Percentiles rank a stretch among this genome's conserved stretches.
These are phyloP conservation scores for Amblyteles armatorius DNA, from an alignment of 2,888 invertebrate species.

Conservation along the genomic window DNA sequence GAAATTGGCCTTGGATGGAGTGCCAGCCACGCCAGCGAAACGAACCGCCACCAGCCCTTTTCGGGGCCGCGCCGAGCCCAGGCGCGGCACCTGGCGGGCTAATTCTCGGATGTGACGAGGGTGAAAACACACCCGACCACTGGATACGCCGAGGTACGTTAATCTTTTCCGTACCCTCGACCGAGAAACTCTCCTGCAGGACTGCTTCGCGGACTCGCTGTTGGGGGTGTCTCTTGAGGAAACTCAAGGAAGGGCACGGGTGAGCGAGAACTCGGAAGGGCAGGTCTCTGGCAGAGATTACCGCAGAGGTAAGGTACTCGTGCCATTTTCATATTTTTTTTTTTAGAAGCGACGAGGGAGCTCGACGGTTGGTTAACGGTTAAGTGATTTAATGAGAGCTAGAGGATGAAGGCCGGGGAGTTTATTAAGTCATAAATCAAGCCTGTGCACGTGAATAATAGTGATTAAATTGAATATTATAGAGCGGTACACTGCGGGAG, in stretches of 20 bases:
- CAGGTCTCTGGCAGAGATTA: conserved; percentile 54
- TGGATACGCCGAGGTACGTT: conserved; percentile 56
- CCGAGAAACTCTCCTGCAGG: conserved; percentile 32
- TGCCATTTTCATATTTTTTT: conserved; percentile 41
- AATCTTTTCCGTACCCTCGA: conserved; percentile 56
- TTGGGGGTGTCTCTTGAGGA: conserved; percentile 35
- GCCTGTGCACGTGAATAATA: conserved; percentile 7
- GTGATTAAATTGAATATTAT: conserved; percentile 21
- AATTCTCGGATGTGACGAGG: conserved; percentile 61
- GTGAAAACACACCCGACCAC: conserved; percentile 51
- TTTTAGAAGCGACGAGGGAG: not conserved
- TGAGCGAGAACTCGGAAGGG: conserved; percentile 20
- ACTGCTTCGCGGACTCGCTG: not conserved
- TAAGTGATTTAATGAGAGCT: conserved; percentile 32
- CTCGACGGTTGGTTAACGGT: not conserved
- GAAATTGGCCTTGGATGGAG: conserved; percentile 76
- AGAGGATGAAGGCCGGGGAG: not conserved
- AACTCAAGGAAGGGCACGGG: not conserved
- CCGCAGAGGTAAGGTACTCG: conserved; percentile 19
- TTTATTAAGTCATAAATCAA: conserved; percentile 49
- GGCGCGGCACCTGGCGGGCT: conserved; percentile 42
- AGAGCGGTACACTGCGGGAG: conserved; percentile 4
- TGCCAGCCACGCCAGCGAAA: conserved; percentile 17
- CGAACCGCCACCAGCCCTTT: conserved; percentile 28
- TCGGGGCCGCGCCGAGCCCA: not conserved